phyloP scores from a whole-genome alignment of 2,888 invertebrate genomes.

The Philereme vetulata region DNA sequence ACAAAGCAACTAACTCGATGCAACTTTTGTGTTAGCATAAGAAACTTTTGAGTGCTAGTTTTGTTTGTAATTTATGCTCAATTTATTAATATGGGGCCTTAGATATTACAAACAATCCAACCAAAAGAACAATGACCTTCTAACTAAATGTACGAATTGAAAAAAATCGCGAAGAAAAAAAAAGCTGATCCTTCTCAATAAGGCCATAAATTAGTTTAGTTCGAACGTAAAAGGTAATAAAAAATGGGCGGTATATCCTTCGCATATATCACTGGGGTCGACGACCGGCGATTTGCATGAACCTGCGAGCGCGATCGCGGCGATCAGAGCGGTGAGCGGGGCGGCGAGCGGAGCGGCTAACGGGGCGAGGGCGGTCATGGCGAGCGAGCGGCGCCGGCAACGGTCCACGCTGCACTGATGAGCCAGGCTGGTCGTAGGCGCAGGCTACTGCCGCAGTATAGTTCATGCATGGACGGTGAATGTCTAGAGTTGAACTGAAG shows the following conservation, averaged over 20 bases:
- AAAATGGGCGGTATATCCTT: conserved; percentile 42
- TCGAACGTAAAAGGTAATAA: conserved; percentile 39
- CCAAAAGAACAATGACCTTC: conserved; percentile 30
- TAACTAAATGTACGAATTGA: conserved; percentile 10
- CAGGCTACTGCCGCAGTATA: neutral
- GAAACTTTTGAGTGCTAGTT: neutral
- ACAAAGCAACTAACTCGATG: conserved; percentile 13
- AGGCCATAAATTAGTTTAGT: conserved; percentile 39
- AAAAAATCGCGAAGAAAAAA: conserved; percentile 18
- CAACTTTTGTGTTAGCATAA: neutral
- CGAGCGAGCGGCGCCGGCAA: conserved; percentile 42
- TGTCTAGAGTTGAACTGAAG: conserved; percentile 12
- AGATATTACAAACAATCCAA: conserved; percentile 2
- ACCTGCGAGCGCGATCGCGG: conserved; percentile 54
- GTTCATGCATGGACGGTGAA: conserved; percentile 7
- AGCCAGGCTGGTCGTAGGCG: too few relatives aligned
- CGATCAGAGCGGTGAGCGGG: conserved; percentile 47
- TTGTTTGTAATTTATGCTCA: neutral
- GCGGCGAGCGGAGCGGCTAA: conserved; percentile 53
- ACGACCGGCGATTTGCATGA: conserved; percentile 68
- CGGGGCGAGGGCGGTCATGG: conserved; percentile 47
- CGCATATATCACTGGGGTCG: conserved; percentile 59
- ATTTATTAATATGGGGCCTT: neutral
- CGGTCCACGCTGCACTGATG: conserved; percentile 49
- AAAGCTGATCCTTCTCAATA: conserved; percentile 28